Conservation (phyloP, 2,888 invertebrate species). For the Taphrorychus bicolor region DNA sequence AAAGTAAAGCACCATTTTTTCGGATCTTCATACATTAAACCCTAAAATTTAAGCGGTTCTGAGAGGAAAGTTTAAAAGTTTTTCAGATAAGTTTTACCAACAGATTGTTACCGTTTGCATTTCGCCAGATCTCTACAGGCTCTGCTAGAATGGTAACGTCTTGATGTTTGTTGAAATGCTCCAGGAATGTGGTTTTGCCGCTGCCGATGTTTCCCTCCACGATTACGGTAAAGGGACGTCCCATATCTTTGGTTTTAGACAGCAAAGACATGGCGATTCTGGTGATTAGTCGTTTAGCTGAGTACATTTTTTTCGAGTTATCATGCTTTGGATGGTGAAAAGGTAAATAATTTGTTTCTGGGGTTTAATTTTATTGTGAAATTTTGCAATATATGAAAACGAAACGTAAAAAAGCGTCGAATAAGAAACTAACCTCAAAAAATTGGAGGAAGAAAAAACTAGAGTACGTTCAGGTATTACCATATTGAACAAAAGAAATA, state of each 20-base stretch:
- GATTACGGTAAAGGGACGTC: slow-evolving; percentile 76
- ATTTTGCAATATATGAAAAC: not conserved
- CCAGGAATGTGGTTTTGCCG: slow-evolving; percentile 87
- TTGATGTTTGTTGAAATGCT: slow-evolving; percentile 77
- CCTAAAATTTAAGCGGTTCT: slow-evolving; percentile 29
- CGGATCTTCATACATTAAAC: slow-evolving; percentile 74
- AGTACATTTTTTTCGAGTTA: slow-evolving; percentile 11
- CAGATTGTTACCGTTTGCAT: slow-evolving; percentile 80
- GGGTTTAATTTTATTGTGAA: not conserved
- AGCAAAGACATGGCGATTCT: slow-evolving; percentile 42
- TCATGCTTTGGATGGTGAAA: not conserved
- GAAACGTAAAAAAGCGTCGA: too few relatives aligned
- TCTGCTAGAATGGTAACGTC: slow-evolving; percentile 71
- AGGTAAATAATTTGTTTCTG: not conserved
- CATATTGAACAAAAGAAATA: too few relatives aligned
- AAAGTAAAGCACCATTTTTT: slow-evolving; percentile 78
- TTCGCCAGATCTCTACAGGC: slow-evolving; percentile 85
- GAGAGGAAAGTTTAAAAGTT: too few relatives aligned
- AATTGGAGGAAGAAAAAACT: too few relatives aligned
- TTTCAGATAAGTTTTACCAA: slow-evolving; percentile 54
- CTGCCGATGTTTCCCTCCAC: slow-evolving; percentile 92
- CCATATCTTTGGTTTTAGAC: slow-evolving; percentile 33
- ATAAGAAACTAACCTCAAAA: not conserved
- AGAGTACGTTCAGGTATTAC: too few relatives aligned
- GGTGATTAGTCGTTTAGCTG: slow-evolving; percentile 41